A percentile compares a stretch with the other conserved stretches of the same genome.
Evolutionary conservation across 92 coral and sea anemone species (phyloP).

Genomic region (Phenganax stokvisi): DNA sequence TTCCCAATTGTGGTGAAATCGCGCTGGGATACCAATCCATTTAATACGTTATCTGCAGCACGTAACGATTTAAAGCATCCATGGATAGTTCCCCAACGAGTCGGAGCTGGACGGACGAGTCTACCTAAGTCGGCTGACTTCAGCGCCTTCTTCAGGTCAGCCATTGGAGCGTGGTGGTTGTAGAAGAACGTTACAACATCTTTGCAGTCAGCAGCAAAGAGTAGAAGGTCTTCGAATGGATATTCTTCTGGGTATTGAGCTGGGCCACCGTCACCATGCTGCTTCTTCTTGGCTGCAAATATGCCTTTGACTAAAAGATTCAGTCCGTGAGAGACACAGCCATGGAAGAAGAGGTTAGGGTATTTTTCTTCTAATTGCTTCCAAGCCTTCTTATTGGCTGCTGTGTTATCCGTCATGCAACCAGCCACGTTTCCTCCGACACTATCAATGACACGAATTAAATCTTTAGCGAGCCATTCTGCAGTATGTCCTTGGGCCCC

Average conservation of each 20-base stretch:
- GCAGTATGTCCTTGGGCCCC: constrained; percentile 2
- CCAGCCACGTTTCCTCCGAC: not conserved
- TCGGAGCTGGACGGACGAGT: constrained; percentile 15
- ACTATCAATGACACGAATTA: not conserved
- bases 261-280: not conserved
- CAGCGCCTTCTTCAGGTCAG: constrained; percentile 12
- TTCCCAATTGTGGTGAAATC: constrained; percentile 7
- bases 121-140: not conserved
- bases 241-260: not conserved
- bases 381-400: constrained; percentile 23
- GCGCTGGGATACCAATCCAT: constrained; percentile 7
- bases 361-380: not conserved
- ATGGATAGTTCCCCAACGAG: constrained; percentile 7
- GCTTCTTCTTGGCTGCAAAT: constrained; percentile 11
- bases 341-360: constrained; percentile 8
- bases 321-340: constrained; percentile 14
- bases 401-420: constrained; percentile 11
- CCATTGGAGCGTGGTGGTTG: constrained; percentile 18
- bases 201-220: constrained; percentile 13
- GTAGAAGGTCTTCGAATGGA: constrained; percentile 10
- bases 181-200: not conserved
- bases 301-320: constrained; percentile 17
- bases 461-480: constrained; percentile 13
- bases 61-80: constrained; percentile 3
- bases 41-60: constrained; percentile 9